Evolutionary conservation across 2,797 vertebrate species (phyloP), one percentile per base, ranked within the genome.

Genomic region (Lithobates pipiens): DNA sequence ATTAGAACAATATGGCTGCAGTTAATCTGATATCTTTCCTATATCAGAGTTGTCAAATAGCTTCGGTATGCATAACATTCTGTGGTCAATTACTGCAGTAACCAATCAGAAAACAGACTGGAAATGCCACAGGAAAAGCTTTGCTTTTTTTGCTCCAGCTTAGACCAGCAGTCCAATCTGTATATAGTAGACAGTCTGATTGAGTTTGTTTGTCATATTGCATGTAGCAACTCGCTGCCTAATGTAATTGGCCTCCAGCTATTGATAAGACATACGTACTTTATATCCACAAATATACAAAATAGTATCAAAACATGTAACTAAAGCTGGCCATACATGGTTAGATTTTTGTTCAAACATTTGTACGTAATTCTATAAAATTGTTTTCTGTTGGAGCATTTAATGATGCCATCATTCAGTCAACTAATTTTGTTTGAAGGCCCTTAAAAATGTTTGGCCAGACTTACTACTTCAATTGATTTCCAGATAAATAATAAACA

Each of bases 21-120:
- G 9, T 18, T 32, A n/a, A 36, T 8, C 8, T 23, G 69, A 74
- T 63, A 73, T 73, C 46, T 42, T 42, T 82, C 54, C 69, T 34
- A 82, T 73, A 82, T 57, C 57, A 23, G 32, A 71, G 68, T 71
- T n/a, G 36, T 81, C 69, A 61, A 8, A 44, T 15, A 21, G 23
- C 39, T 71, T 42, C 63, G 32, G 80, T 63, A 63, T 73, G n/a
- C 80, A 82, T 21, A 74, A 73, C 80, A 82, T 61, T 63, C 15
- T 27, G 15, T 42, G 71, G 25, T 5, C 34, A 73, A 29, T 63
- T 63, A 74, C 36, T 13, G 21, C 13, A 39, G 11, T 42, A 71
- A 27, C 54, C 80, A 44, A 54, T 27, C 15, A 42, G 71, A 42
- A 42, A 25, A 6, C 7, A 61, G 68, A 54, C 11, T 65, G 69